Evolutionary conservation across 1,140 invertebrate genomes (phyloP), one percentile per base, ranked within the genome.

Genomic region (Drosophila dunni): DNA sequence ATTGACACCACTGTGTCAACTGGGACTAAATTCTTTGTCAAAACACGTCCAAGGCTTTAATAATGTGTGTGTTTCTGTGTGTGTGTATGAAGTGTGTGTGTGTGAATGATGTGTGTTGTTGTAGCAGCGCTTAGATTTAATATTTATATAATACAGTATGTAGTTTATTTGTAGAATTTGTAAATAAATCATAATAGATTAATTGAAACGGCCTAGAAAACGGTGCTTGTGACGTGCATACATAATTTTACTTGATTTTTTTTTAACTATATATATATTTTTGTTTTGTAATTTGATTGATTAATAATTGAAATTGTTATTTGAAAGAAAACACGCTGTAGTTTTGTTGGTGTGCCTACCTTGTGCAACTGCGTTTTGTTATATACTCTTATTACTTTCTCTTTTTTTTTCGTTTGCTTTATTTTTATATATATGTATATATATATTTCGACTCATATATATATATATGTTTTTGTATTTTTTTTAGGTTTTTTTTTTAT

Each of bases 301-400:
- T 84, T 63, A 78, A 84, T 84, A 83, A 79, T 83, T 77, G 75
- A 88, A 88, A 88, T 84, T 85, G 77, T 86, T 84, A 84, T 81
- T 50, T 86, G 73, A 57, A 79, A 79, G 77, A 75, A 86, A 86
- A 79, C 74, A 83, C 80, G 71, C 84, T 88, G 83, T 88, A 89
- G 79, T 89, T 86, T 80, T 89, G 84, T 89, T 83, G 79, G 84
- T 90, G 86, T 90, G 85, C 90, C 90, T 91, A 91, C 90, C 90
- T 91, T 91, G 90, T 91, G 90, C 90, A 91, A 91, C 90, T 91
- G 90, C 90, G 86, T 90, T 89, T 29, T 88, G 82, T 83, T 88
- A 79, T 88, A 78, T 83, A 88, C 84, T 88, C 74, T 80, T 82
- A 88, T 88, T 78, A 68, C 68, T 88, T 88, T 80, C 63, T 48